Conservation (phyloP, 1,140 invertebrate species). For the Zaprionus capensis region DNA sequence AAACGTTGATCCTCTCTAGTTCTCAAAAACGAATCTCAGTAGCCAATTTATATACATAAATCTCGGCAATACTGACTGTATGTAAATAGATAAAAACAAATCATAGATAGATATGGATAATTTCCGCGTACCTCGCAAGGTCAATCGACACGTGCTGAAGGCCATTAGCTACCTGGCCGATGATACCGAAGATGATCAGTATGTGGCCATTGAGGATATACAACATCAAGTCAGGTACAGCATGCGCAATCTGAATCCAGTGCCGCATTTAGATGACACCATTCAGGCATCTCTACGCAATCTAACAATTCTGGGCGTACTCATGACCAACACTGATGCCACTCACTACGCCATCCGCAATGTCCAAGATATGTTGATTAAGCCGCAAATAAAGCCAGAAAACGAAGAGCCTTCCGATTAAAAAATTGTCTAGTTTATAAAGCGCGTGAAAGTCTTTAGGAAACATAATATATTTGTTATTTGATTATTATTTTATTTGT, state of each 20-base stretch:
- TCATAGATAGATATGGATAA: constrained; percentile 26
- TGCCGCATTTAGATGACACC: neutral
- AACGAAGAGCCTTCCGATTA: neutral
- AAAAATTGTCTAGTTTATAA: neutral
- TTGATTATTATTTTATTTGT: neutral
- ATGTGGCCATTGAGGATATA: constrained; percentile 14
- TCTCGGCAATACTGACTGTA: neutral
- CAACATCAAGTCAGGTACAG: constrained; percentile 3
- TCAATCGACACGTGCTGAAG: constrained; percentile 40
- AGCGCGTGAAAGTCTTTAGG: neutral
- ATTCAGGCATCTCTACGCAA: constrained; percentile 19
- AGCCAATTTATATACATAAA: neutral
- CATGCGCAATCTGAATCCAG: constrained; percentile 37
- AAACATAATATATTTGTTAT: neutral
- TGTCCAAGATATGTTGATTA: neutral
- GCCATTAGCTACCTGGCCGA: constrained; percentile 18
- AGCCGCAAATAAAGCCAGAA: neutral
- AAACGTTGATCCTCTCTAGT: neutral
- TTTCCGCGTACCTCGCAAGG: constrained; percentile 32
- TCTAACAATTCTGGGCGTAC: constrained; percentile 1
- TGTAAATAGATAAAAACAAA: neutral
- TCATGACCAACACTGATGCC: neutral
- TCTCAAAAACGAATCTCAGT: neutral
- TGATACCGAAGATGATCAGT: neutral
- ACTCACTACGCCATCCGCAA: constrained; percentile 7